A percentile compares a stretch with the other conserved stretches of the same genome.
These are phyloP conservation scores for Calliphora vomitoria DNA, from an alignment of 2,888 invertebrate species.

Conservation along the genomic window DNA sequence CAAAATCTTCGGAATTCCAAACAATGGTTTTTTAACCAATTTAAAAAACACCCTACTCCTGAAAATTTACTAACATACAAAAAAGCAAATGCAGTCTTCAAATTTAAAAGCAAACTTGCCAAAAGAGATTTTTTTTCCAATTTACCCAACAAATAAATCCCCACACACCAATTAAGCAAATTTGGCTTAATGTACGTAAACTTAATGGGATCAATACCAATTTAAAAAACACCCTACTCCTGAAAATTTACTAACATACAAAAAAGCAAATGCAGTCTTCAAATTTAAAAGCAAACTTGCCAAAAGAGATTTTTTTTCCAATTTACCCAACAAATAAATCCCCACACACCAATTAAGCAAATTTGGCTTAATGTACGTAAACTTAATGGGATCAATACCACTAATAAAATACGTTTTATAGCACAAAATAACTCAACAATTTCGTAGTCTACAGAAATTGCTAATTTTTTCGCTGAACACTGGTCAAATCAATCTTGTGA, in stretches of 20 bases:
- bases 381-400: constrained; percentile 33
- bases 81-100: constrained; percentile 55
- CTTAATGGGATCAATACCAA: constrained; percentile 41
- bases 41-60: too few species aligned
- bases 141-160: constrained; percentile 28
- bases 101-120: constrained; percentile 14
- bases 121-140: constrained; percentile 35
- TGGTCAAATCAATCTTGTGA: constrained; percentile 18
- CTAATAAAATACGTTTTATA: background rate
- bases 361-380: constrained; percentile 29
- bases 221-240: too few species aligned
- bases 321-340: constrained; percentile 31
- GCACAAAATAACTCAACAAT: background rate
- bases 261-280: constrained; percentile 55
- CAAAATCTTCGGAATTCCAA: too few species aligned
- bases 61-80: constrained; percentile 35
- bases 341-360: too few species aligned
- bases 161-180: too few species aligned
- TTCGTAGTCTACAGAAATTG: background rate
- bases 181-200: constrained; percentile 29
- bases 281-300: constrained; percentile 20
- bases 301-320: constrained; percentile 34
- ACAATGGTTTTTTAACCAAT: too few species aligned
- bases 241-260: constrained; percentile 34
- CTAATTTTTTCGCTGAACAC: background rate